Conservation (phyloP, 1,140 invertebrate genomes). For the Colletes latitarsis region DNA sequence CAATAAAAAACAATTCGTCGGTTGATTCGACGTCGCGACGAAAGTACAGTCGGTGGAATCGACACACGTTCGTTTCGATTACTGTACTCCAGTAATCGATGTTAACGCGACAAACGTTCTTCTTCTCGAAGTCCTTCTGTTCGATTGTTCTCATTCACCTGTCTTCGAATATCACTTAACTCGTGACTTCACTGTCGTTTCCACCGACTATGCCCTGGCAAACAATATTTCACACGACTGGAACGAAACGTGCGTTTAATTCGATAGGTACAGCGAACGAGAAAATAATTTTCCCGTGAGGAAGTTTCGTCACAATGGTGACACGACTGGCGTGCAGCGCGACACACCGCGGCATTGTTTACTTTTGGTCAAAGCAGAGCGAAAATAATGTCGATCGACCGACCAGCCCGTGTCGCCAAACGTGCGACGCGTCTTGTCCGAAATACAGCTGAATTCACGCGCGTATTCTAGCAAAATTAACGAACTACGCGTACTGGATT, state of each 20-base stretch:
- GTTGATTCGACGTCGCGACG: slow-evolving; percentile 3
- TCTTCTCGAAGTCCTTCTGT: too few species aligned
- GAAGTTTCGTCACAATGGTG: neutral
- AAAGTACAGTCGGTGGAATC: neutral
- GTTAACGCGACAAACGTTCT: too few species aligned
- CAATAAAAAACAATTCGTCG: slow-evolving; percentile 19
- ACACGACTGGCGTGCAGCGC: neutral
- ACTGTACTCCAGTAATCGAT: too few species aligned
- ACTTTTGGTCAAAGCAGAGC: neutral
- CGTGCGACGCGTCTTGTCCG: neutral
- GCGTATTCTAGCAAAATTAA: neutral
- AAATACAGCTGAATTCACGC: neutral
- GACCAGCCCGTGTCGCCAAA: neutral
- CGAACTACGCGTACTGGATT: neutral
- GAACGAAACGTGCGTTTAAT: slow-evolving; percentile 18
- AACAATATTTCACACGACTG: slow-evolving; percentile 44
- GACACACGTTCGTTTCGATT: too few species aligned
- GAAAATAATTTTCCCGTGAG: neutral
- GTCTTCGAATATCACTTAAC: too few species aligned
- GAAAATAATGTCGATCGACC: neutral
- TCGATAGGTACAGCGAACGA: neutral
- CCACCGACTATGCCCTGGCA: neutral
- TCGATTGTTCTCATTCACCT: too few species aligned
- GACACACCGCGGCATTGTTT: slow-evolving; percentile 17
- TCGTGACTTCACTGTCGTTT: too few species aligned